These are phyloP conservation scores for Toxonevra muliebris DNA, from an alignment of 2,888 invertebrate genomes.

Conservation along the genomic window DNA sequence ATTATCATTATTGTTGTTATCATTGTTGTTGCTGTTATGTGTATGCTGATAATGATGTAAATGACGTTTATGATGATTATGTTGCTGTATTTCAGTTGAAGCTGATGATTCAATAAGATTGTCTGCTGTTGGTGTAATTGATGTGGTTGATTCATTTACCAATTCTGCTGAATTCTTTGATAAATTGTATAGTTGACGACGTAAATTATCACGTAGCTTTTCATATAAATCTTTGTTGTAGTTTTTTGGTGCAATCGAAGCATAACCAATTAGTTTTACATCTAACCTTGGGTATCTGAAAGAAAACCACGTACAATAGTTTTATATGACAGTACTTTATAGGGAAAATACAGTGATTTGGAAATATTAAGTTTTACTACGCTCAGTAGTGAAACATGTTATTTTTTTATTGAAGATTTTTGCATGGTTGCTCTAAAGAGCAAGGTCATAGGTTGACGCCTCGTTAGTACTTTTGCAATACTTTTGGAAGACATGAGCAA, in stretches of 20 bases:
- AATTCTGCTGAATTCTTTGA: slow-evolving; percentile 38
- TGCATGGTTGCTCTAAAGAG: too few relatives aligned
- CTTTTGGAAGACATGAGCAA: too few relatives aligned
- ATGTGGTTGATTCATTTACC: slow-evolving; percentile 52
- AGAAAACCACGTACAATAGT: background rate
- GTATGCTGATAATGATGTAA: slow-evolving; percentile 22
- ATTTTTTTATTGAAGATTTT: too few relatives aligned
- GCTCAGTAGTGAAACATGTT: too few relatives aligned
- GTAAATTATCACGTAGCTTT: slow-evolving; percentile 45
- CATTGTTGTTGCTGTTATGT: slow-evolving; percentile 38
- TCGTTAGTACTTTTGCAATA: too few relatives aligned
- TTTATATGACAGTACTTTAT: too few relatives aligned
- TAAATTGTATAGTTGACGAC: slow-evolving; percentile 48
- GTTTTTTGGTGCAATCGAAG: slow-evolving; percentile 45
- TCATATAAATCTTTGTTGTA: slow-evolving; percentile 45
- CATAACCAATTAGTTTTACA: slow-evolving; percentile 54
- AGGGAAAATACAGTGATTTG: too few relatives aligned
- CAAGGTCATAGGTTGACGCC: too few relatives aligned
- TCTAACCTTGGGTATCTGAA: slow-evolving; percentile 62
- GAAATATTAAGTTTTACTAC: too few relatives aligned
- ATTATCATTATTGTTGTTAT: slow-evolving; percentile 34
- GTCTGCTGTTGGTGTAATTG: slow-evolving; percentile 53
- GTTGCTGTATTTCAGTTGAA: slow-evolving; percentile 38
- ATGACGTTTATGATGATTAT: slow-evolving; percentile 42
- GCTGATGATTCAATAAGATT: slow-evolving; percentile 52